Percentiles rank a stretch among this genome's conserved stretches.
Conservation (phyloP, 1,140 invertebrate genomes). For the Achatina immaculata region DNA sequence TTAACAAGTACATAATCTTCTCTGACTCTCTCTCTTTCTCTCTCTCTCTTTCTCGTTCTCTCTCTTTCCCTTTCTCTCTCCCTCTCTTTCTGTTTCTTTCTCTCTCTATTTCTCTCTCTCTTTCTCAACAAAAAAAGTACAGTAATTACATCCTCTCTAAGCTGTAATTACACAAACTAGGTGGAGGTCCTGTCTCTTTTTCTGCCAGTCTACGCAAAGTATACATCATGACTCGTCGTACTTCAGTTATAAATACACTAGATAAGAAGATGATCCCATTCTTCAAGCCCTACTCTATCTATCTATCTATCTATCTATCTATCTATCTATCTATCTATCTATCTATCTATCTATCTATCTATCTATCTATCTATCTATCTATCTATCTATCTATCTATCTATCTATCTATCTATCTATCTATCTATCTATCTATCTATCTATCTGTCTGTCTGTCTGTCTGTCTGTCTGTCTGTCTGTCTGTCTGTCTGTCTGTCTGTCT, state of each 20-base stretch:
- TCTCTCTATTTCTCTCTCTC: neutral
- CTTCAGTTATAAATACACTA: too few relatives aligned
- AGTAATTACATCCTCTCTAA: too few relatives aligned
- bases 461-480: neutral
- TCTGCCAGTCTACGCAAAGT: too few relatives aligned
- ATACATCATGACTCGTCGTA: too few relatives aligned
- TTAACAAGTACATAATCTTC: neutral
- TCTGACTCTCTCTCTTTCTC: neutral
- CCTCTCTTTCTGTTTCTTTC: neutral
- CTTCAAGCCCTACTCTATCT: too few relatives aligned
- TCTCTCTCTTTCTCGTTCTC: neutral
- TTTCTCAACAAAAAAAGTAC: neutral
- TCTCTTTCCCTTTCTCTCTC: neutral
- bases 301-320: conserved; percentile 28
- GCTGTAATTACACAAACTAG: too few relatives aligned
- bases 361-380: conserved; percentile 28
- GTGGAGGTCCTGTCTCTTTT: too few relatives aligned
- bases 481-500: neutral
- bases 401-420: conserved; percentile 7
- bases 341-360: conserved; percentile 28
- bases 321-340: conserved; percentile 28
- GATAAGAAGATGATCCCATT: too few relatives aligned
- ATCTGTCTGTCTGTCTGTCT: neutral
- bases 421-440: conserved; percentile 4
- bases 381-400: conserved; percentile 28